These are phyloP conservation scores for Carollia perspicillata DNA, from an alignment of 2,113 vertebrate genomes.

Conservation along the genomic window DNA sequence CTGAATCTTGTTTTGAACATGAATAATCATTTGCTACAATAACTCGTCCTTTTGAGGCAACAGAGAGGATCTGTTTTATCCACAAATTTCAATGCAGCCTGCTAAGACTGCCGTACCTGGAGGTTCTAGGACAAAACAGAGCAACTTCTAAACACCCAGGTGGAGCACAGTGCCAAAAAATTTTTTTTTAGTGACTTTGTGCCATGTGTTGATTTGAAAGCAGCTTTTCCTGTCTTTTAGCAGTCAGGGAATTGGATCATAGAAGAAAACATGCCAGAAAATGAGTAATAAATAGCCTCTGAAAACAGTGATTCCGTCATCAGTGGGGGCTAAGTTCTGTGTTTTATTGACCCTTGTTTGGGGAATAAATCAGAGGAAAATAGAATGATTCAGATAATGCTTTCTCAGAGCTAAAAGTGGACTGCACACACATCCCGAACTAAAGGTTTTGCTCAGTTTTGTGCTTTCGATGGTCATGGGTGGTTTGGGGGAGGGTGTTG, in stretches of 20 bases:
- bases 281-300: background rate
- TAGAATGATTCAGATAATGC: background rate
- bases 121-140: background rate
- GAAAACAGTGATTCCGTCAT: slow-evolving; percentile 6
- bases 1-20: background rate
- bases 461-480: background rate
- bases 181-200: background rate
- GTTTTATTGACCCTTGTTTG: slow-evolving; percentile 31
- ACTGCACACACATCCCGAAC: background rate
- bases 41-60: background rate
- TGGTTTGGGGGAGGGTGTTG: background rate
- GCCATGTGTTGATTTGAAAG: background rate
- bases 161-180: too few species aligned
- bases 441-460: background rate
- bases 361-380: slow-evolving; percentile 28
- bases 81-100: background rate
- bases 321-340: background rate
- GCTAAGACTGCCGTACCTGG: background rate
- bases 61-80: background rate
- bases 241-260: background rate
- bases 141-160: background rate
- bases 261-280: slow-evolving; percentile 36
- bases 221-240: slow-evolving; percentile 1
- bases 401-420: background rate
- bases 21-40: background rate